Percentiles rank a stretch among this genome's conserved stretches.
Conservation (phyloP, 2,888 invertebrate species). For the Argyra leucocephala region DNA sequence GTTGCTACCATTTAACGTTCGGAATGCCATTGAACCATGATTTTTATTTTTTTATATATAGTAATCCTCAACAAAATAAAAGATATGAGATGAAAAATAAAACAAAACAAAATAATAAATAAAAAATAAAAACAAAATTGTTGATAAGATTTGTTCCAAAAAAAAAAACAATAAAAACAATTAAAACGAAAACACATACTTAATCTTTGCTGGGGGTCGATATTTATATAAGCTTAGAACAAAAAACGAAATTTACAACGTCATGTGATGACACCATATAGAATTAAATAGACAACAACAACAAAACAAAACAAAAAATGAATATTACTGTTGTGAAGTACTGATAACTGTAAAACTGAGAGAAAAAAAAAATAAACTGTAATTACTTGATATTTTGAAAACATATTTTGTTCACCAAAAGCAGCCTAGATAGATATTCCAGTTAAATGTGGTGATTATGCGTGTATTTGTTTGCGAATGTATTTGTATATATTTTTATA, state of each 20-base stretch:
- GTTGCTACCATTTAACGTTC: not conserved
- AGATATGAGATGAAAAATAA: no score
- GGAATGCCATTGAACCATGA: not conserved
- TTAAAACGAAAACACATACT: no score
- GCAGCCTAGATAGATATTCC: no score
- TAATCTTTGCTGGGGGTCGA: not conserved
- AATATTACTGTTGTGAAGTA: not conserved
- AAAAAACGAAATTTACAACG: no score
- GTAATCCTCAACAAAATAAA: not conserved
- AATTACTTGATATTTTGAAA: no score
- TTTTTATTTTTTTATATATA: not conserved
- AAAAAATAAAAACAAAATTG: not conserved
- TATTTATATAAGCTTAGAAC: not conserved
- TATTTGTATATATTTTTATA: no score
- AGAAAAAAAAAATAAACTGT: no score
- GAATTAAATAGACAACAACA: no score
- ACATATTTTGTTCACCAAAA: no score
- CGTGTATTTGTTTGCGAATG: no score
- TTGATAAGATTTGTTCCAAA: constrained; percentile 1
- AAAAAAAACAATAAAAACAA: no score
- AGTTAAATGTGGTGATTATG: no score
- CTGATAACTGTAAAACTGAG: not conserved
- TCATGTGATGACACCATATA: not conserved
- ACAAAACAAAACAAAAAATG: not conserved
- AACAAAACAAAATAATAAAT: not conserved